Conservation (phyloP, 2,888 invertebrate species). For the Rugalucina vietnamica region DNA sequence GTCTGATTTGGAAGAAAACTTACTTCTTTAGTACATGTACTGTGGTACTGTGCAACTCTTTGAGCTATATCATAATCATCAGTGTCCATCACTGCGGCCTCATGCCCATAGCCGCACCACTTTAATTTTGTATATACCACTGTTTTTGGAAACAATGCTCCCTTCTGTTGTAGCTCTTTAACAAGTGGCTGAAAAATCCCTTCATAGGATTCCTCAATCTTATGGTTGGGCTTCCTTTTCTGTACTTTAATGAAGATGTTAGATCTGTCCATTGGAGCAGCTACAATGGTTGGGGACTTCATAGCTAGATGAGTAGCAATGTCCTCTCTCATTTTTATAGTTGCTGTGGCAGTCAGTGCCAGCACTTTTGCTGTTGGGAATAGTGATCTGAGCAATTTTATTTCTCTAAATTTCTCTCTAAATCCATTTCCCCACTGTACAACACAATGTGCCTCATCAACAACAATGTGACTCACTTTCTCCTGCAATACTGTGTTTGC, state of each 20-base stretch:
- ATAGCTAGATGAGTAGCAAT: not conserved
- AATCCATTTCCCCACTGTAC: not conserved
- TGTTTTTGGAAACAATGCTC: not conserved
- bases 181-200: not conserved
- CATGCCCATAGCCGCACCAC: not conserved
- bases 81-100: not conserved
- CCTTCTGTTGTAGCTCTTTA: not conserved
- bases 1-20: not conserved
- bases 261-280: not conserved
- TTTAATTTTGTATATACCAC: not conserved
- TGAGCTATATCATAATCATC: not conserved
- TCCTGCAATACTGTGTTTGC: not conserved
- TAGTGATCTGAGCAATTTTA: not conserved
- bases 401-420: not conserved
- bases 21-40: not conserved
- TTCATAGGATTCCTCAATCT: not conserved
- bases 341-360: not conserved
- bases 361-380: not conserved
- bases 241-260: not conserved
- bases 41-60: too few species aligned
- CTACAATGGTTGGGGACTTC: not conserved
- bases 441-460: not conserved
- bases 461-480: not conserved
- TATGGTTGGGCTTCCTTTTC: not conserved
- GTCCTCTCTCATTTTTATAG: not conserved